phyloP scores from a whole-genome alignment of 2,888 invertebrate genomes.

The Celastrina argiolus region DNA sequence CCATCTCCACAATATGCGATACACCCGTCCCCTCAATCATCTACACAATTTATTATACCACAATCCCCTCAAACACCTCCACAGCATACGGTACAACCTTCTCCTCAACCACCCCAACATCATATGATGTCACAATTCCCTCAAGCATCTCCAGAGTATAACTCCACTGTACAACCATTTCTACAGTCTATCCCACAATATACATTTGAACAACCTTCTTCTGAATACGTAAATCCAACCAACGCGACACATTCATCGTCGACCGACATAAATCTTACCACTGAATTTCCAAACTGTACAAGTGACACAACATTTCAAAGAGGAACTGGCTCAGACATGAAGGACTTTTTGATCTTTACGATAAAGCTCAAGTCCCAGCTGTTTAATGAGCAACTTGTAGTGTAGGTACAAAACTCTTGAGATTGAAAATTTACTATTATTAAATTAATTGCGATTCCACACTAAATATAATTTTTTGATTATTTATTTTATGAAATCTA shows the following conservation, averaged over 20 bases:
- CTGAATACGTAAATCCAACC: conserved; percentile 15
- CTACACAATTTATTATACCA: conserved; percentile 11
- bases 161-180: conserved; percentile 14
- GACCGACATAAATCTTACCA: conserved; percentile 5
- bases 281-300: conserved; percentile 21
- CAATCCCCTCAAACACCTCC: conserved; percentile 19
- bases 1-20: conserved; percentile 18
- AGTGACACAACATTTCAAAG: conserved; percentile 9
- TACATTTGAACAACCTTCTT: conserved; percentile 12
- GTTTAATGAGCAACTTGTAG: too few species aligned
- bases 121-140: conserved; percentile 15
- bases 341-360: conserved; percentile 17
- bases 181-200: conserved; percentile 16
- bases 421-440: too few species aligned
- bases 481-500: too few species aligned
- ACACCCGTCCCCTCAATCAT: conserved; percentile 9
- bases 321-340: conserved; percentile 15
- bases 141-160: conserved; percentile 13
- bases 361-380: too few species aligned
- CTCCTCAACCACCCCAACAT: conserved; percentile 16
- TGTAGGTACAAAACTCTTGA: too few species aligned
- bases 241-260: conserved; percentile 9
- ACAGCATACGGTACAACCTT: conserved; percentile 22
- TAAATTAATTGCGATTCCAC: too few species aligned
- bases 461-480: too few species aligned